phyloP scores from a whole-genome alignment of 1,140 invertebrate genomes.

The Neuroterus valhalla region DNA sequence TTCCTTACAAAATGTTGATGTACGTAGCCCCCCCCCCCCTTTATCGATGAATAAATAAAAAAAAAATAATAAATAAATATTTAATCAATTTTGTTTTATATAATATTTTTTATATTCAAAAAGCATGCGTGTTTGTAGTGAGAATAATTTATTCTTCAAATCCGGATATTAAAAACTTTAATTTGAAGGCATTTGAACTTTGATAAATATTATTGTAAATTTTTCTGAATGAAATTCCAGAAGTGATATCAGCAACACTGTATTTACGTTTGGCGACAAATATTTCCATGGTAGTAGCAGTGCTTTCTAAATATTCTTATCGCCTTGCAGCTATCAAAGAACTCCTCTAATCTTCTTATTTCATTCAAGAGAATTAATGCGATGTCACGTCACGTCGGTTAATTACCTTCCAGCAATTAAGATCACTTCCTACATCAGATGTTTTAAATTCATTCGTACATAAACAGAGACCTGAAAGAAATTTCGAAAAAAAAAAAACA shows the following conservation, averaged over 20 bases:
- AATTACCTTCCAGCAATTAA: neutral
- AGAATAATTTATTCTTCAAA: too few relatives aligned
- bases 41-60: too few relatives aligned
- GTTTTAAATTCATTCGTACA: neutral
- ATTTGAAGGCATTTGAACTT: too few relatives aligned
- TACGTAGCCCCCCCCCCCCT: too few relatives aligned
- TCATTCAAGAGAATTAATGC: constrained; percentile 27
- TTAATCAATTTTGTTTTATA: too few relatives aligned
- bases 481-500: too few relatives aligned
- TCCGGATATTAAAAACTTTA: too few relatives aligned
- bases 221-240: constrained; percentile 21
- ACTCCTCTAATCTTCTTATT: neutral
- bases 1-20: too few relatives aligned
- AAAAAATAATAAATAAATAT: too few relatives aligned
- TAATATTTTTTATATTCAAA: too few relatives aligned
- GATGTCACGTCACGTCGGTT: neutral
- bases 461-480: too few relatives aligned
- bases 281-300: constrained; percentile 25
- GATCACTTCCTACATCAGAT: constrained; percentile 1
- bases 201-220: neutral
- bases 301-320: constrained; percentile 25
- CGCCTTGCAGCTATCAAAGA: neutral
- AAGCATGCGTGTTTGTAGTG: too few relatives aligned
- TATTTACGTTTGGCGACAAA: constrained; percentile 1
- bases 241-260: neutral